phyloP scores from a whole-genome alignment of 2,797 vertebrate species.

The Eutrigla gurnardus region DNA sequence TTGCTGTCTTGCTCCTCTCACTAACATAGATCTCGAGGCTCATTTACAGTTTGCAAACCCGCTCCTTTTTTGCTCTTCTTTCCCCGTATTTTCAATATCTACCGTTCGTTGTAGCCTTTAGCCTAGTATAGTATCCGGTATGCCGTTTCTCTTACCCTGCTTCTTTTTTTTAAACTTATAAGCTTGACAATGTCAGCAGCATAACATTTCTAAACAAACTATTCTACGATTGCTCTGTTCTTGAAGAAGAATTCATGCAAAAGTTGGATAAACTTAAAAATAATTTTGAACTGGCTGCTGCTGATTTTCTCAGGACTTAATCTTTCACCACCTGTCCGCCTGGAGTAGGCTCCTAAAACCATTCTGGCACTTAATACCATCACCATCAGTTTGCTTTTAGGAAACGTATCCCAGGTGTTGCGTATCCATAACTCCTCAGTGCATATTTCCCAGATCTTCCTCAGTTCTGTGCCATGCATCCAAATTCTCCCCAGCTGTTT shows the following conservation, averaged over 20 bases:
- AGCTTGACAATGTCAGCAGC: constrained; percentile 68
- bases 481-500: constrained; percentile 22
- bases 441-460: constrained; percentile 23
- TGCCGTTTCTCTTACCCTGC: constrained; percentile 27
- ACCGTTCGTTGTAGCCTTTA: constrained; percentile 19
- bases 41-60: constrained; percentile 36
- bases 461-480: constrained; percentile 10
- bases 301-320: constrained; percentile 71
- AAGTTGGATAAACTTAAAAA: not conserved
- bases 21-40: constrained; percentile 41
- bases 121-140: not conserved
- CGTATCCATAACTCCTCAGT: constrained; percentile 7
- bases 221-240: not conserved
- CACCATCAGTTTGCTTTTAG: constrained; percentile 35
- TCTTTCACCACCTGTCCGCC: constrained; percentile 28
- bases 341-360: constrained; percentile 48
- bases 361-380: constrained; percentile 10
- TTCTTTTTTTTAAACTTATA: not conserved
- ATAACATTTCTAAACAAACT: constrained; percentile 15
- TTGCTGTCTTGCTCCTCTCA: constrained; percentile 34
- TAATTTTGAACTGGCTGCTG: constrained; percentile 23
- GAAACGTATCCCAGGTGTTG: constrained; percentile 24
- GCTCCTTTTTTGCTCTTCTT: constrained; percentile 36
- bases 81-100: constrained; percentile 8
- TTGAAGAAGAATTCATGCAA: not conserved